Evolutionary conservation across 2,888 invertebrate genomes (phyloP).

Genomic region (Epinotia nisella): DNA sequence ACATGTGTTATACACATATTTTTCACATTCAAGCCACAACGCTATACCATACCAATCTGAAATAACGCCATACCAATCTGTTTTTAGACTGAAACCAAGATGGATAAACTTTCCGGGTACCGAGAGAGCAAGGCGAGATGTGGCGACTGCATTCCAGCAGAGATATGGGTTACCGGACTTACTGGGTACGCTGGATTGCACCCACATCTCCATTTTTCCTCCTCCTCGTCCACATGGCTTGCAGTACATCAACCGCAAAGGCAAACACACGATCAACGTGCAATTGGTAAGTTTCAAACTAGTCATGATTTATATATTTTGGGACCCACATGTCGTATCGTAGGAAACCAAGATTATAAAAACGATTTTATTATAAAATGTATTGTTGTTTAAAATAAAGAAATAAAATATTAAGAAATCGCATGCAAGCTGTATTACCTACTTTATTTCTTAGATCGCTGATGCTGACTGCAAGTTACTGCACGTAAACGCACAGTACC

Average conservation of each 20-base stretch:
- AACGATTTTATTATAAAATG: no score
- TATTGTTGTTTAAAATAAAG: no score
- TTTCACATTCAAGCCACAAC: neutral
- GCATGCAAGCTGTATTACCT: neutral
- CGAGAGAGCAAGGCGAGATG: neutral
- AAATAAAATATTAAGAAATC: no score
- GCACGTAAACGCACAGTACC: neutral
- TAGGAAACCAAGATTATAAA: no score
- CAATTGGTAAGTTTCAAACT: conserved; percentile 3
- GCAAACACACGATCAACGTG: neutral
- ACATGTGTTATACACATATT: neutral
- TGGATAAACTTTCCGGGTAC: conserved; percentile 8
- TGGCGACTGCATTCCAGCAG: neutral
- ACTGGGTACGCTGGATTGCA: conserved; percentile 6
- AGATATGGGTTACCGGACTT: conserved; percentile 4
- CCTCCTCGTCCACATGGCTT: conserved; percentile 1
- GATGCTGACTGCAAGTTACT: conserved; percentile 9
- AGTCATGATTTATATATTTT: neutral
- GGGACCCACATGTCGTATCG: no score
- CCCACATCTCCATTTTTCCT: neutral
- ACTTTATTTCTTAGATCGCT: conserved; percentile 1
- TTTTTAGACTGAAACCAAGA: neutral
- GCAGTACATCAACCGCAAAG: conserved; percentile 6
- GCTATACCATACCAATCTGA: neutral
- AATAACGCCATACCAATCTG: neutral